Conservation (phyloP, 2,797 vertebrate species). For the Pachyuromys duprasi region DNA sequence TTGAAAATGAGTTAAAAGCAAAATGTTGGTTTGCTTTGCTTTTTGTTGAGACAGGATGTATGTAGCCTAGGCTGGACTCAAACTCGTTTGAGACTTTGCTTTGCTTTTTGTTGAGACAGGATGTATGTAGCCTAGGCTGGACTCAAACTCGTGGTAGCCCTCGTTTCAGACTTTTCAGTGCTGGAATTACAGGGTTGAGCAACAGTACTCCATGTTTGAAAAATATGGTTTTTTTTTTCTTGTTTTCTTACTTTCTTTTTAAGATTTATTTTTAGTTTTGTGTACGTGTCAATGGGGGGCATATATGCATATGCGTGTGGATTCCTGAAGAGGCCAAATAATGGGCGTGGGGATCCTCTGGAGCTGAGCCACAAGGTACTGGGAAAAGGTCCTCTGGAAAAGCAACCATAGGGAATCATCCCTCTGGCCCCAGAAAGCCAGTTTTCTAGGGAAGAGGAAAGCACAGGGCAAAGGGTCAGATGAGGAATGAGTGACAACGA, state of each 20-base stretch:
- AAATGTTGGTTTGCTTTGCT: not conserved
- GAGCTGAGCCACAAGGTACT: not conserved
- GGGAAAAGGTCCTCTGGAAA: not conserved
- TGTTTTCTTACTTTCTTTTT: not conserved
- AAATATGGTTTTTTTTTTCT: not conserved
- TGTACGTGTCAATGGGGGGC: not conserved
- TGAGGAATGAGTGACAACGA: not conserved
- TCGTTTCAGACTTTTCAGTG: not conserved
- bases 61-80: no score
- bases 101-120: not conserved
- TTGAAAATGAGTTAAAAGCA: not conserved
- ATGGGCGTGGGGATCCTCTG: not conserved
- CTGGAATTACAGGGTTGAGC: not conserved
- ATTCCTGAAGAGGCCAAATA: not conserved
- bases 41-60: not conserved
- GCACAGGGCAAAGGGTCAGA: not conserved
- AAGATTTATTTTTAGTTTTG: not conserved
- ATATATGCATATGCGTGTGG: not conserved
- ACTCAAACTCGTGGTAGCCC: not conserved
- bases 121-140: not conserved
- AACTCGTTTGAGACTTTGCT: not conserved
- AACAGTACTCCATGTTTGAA: not conserved
- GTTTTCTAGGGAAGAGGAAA: not conserved
- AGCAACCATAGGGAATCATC: not conserved
- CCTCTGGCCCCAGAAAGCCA: not conserved